Evolutionary conservation across 2,113 vertebrate species (phyloP).

Genomic region (Psittacus erithacus): DNA sequence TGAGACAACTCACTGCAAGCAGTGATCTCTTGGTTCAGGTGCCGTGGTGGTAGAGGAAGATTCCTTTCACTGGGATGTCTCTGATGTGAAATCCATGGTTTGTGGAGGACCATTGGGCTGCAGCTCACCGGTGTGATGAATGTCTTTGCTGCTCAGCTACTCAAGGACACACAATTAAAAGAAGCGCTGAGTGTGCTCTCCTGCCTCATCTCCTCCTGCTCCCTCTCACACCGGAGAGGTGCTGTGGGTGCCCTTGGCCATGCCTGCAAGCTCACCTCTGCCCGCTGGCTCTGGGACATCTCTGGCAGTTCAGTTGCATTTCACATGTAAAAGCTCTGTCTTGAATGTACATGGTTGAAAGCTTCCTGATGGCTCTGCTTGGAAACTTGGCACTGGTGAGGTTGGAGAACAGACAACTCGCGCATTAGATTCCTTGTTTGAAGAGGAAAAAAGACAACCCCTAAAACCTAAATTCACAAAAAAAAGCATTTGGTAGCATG

Average conservation of each 20-base stretch:
- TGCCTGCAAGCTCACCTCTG: neutral
- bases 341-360: neutral
- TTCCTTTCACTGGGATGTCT: accelerated
- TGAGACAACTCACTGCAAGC: neutral
- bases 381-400: neutral
- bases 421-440: neutral
- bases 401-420: neutral
- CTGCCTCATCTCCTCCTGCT: neutral
- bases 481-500: neutral
- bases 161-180: accelerated
- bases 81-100: neutral
- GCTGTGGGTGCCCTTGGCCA: accelerated
- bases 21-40: neutral
- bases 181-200: neutral
- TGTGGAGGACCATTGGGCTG: neutral
- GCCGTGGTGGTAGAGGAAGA: neutral
- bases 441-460: neutral
- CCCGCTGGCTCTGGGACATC: neutral
- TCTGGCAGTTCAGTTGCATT: neutral
- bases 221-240: neutral
- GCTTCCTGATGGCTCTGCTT: neutral
- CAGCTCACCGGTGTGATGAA: accelerated
- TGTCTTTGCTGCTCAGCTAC: neutral
- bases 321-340: neutral
- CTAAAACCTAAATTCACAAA: neutral